Evolutionary conservation across 2,113 vertebrate genomes (phyloP).

Genomic region (Podilymbus podiceps): DNA sequence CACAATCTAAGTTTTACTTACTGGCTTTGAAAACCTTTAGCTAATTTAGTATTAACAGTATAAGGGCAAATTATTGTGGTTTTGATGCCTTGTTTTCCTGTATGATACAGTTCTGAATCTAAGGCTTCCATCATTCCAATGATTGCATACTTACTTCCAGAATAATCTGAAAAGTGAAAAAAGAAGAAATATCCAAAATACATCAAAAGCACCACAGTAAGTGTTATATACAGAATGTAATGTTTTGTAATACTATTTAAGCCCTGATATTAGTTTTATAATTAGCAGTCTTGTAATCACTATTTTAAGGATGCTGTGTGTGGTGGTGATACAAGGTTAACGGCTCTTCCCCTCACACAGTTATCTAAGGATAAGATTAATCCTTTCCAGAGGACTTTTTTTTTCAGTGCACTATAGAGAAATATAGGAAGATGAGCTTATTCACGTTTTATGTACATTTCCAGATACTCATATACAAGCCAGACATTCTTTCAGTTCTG

Average conservation of each 20-base stretch:
- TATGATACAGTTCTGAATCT: conserved; percentile 74
- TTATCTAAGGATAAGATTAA: neutral
- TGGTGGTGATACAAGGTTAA: neutral
- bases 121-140: conserved; percentile 82
- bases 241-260: neutral
- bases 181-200: neutral
- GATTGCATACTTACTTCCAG: conserved; percentile 77
- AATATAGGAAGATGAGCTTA: neutral
- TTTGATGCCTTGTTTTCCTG: conserved; percentile 80
- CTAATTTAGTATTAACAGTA: conserved; percentile 81
- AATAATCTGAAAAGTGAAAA: conserved; percentile 71
- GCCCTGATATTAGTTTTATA: neutral
- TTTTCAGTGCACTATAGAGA: neutral
- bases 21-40: conserved; percentile 72
- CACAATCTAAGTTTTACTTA: conserved; percentile 48
- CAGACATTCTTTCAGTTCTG: neutral
- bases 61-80: conserved; percentile 84
- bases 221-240: neutral
- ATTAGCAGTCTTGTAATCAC: neutral
- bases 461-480: neutral
- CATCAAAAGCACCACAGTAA: neutral
- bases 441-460: neutral
- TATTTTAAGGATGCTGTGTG: neutral
- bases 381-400: neutral
- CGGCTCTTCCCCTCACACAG: neutral